Conservation (phyloP, 2,113 vertebrate species). For the Hippocampus barbouri region DNA sequence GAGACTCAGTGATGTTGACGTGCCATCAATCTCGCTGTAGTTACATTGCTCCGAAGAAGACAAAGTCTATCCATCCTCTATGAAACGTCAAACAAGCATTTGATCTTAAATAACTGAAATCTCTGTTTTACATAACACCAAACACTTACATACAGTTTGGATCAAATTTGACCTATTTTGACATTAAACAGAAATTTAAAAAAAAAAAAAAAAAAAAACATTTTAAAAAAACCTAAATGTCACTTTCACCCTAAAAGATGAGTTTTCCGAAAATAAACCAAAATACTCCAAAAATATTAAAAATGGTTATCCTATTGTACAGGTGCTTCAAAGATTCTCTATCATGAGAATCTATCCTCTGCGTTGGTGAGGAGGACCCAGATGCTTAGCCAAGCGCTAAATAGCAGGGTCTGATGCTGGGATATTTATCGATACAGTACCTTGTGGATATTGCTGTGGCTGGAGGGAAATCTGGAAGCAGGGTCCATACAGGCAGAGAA, state of each 20-base stretch:
- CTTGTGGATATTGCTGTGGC: too few relatives aligned
- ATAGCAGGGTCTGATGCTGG: too few relatives aligned
- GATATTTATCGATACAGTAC: too few relatives aligned
- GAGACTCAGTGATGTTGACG: constrained; percentile 4
- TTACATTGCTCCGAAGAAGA: background rate
- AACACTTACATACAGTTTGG: background rate
- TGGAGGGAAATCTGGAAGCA: too few relatives aligned
- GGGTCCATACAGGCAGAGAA: too few relatives aligned
- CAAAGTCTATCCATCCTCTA: background rate
- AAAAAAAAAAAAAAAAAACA: too few relatives aligned
- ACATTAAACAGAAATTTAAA: background rate
- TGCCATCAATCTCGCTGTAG: background rate
- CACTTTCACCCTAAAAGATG: background rate
- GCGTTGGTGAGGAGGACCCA: too few relatives aligned
- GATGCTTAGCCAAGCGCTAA: too few relatives aligned
- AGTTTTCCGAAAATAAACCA: background rate
- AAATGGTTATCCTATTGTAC: too few relatives aligned
- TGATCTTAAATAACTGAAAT: background rate
- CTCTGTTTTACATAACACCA: background rate
- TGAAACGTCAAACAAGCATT: background rate
- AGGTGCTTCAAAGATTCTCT: too few relatives aligned
- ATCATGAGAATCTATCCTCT: too few relatives aligned
- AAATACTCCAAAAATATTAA: background rate
- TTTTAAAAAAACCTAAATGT: background rate
- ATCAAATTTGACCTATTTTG: background rate